Conservation (phyloP, 2,888 invertebrate species). For the Panzeria rudis region DNA sequence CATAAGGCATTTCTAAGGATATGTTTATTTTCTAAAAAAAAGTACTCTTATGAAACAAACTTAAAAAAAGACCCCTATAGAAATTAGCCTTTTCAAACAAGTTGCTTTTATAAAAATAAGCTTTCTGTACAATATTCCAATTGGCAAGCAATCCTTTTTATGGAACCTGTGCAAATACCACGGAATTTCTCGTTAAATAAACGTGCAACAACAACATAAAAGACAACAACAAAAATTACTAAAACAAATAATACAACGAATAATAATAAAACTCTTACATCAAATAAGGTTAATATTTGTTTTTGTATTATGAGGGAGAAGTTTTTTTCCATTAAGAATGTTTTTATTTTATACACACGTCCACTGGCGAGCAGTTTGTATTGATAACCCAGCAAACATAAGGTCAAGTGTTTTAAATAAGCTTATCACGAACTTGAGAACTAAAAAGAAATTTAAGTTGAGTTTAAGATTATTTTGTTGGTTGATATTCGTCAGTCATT, state of each 20-base stretch:
- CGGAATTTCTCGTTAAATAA: not conserved
- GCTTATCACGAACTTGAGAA: too few relatives aligned
- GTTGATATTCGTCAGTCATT: too few relatives aligned
- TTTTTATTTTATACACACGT: not conserved
- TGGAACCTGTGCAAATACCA: not conserved
- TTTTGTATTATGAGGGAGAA: conserved; percentile 25
- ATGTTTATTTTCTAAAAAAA: too few relatives aligned
- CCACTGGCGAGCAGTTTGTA: not conserved
- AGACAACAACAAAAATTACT: not conserved
- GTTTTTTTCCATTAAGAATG: not conserved
- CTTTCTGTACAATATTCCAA: not conserved
- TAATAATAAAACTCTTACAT: conserved; percentile 21
- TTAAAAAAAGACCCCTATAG: too few relatives aligned
- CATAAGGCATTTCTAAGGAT: too few relatives aligned
- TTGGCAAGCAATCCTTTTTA: not conserved
- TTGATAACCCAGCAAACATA: not conserved
- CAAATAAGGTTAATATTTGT: conserved; percentile 52
- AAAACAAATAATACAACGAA: not conserved
- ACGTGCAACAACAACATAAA: conserved; percentile 14
- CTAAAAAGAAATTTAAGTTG: too few relatives aligned
- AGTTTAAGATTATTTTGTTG: too few relatives aligned
- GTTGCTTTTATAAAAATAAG: too few relatives aligned
- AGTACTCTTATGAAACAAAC: too few relatives aligned
- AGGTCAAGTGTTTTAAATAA: not conserved
- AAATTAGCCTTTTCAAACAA: too few relatives aligned